These are phyloP conservation scores for Lepidostoma basale DNA, from an alignment of 1,140 invertebrate species.

Conservation along the genomic window DNA sequence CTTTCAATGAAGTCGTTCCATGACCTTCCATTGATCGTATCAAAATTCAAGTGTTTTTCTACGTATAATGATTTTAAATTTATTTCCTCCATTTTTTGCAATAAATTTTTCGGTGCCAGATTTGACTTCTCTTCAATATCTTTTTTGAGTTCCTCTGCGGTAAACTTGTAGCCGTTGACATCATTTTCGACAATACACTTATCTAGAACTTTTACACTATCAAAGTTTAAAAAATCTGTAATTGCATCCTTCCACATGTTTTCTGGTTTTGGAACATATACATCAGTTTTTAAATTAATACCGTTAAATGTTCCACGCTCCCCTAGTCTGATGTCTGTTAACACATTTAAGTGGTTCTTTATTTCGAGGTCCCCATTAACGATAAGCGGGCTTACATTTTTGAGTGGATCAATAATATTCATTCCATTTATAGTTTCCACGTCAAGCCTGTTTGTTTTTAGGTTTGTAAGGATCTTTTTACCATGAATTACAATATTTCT, in stretches of 20 bases:
- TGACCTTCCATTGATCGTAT: constrained; percentile 49
- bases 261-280: constrained; percentile 29
- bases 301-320: constrained; percentile 38
- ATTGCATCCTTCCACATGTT: background rate
- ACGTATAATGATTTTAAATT: constrained; percentile 28
- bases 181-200: constrained; percentile 42
- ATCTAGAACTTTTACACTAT: constrained; percentile 45
- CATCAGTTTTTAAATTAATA: constrained; percentile 41
- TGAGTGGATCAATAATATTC: constrained; percentile 17
- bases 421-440: constrained; percentile 42
- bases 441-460: constrained; percentile 44
- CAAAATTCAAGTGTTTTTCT: constrained; percentile 45
- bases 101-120: background rate
- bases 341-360: constrained; percentile 32
- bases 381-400: constrained; percentile 5
- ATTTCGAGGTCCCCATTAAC: constrained; percentile 37
- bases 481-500: constrained; percentile 38
- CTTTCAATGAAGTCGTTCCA: constrained; percentile 52
- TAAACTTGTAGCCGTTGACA: constrained; percentile 41
- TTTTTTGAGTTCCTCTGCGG: constrained; percentile 25
- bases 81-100: constrained; percentile 1
- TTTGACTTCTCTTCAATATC: constrained; percentile 24
- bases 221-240: constrained; percentile 40
- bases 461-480: constrained; percentile 38
- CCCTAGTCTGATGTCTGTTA: constrained; percentile 32